Base-by-base conservation (phyloP, 2,888 invertebrate species). In the Callosobruchus maculatus region DNA sequence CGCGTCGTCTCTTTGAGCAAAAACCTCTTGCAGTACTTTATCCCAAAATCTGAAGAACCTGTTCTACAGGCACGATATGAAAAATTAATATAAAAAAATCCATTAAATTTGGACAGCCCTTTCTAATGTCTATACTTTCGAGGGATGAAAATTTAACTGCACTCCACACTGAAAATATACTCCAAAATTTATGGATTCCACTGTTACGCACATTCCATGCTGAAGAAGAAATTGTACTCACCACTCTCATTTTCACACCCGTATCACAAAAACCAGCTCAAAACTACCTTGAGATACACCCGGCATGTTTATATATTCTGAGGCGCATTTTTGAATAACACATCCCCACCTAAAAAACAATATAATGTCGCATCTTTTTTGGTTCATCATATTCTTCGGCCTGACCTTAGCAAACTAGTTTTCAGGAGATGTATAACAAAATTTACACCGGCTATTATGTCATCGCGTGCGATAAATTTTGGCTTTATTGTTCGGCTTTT, bases 161-260 rank as follows among this genome's bases (percentile, higher is more conserved):
- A 49, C 49, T 49, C 49, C 49, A 49, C 49, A 26, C 26, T 2
- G 2, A 26, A 7, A 26, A 26, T 2, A 26, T 4, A 26, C 7
- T 26, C 26, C 3, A 26, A 26, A 26, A 26, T 26, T 7, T 7
- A 26, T 7, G 26, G 2, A 26, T 4, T 26, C 7, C 26, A 26
- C 26, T 21, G 4, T 2, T 71, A 9, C 49, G 66, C 30, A 9
- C 22, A 66, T 31, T 31, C 1, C 49, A 31, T 9, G 49, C 49
- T 13, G 49, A 49, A 49, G 49, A 49, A 49, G 49, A 18, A 31
- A 71, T 68, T 21, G n/a, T 72, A 74, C 74, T 70, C 22, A 70
- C 74, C 66, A 72, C 18, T 72, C 70, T 72, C 74, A 72, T 74
- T 72, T 70, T 74, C 3, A 49, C 49, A 49, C 49, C 49, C 49